Base-by-base conservation (phyloP, 92 coral and sea anemone genomes). In the Galaxea fascicularis region DNA sequence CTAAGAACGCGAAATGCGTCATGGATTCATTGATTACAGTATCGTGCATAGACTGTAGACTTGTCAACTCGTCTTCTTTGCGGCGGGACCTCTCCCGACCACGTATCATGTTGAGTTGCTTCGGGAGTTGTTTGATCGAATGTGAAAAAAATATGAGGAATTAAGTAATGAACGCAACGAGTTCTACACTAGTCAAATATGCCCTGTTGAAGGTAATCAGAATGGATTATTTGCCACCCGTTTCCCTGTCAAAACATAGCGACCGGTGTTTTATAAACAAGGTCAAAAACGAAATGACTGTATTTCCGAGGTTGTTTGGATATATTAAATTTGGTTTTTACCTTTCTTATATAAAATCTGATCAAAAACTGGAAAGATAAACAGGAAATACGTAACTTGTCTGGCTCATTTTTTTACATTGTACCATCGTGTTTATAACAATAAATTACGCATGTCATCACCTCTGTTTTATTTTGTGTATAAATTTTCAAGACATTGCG, bases 191-290 rank as follows among this genome's bases (percentile, higher is more conserved):
- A 35, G 41, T 6, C 41, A 35, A 35, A 6, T 35, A 2, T 6
- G 2, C 41, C 41, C 41, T 49, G 15, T 49, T 49, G 17, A 49
- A 10, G 17, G 17, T 5, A 49, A 49, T 15, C n/a, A n/a, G n/a
- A 49, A 0, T 10, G 56, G 56, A 10, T 10, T 15, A 51, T 47
- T 15, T 27, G 60, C 15, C 60, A 41, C 76, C 57, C 12, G 31
- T n/a, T 11, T 46, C 9, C 12, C 17, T 15, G 56, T 0, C 11
- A 49, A 49, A 49, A 49, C 9, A 72, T 2, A 52, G 53, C 65
- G 64, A 30, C 78, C 9, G 62, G 45, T 26, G 17, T 73, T 71
- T 73, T 53, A 10, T 49, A 73, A 73, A 73, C 78, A 73, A 51
- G 63, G 27, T 49, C 39, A 9, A 8, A 45, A 29, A 7, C 41